These are phyloP conservation scores for Cyclina sinensis DNA, from an alignment of 1,140 invertebrate species.

Conservation along the genomic window DNA sequence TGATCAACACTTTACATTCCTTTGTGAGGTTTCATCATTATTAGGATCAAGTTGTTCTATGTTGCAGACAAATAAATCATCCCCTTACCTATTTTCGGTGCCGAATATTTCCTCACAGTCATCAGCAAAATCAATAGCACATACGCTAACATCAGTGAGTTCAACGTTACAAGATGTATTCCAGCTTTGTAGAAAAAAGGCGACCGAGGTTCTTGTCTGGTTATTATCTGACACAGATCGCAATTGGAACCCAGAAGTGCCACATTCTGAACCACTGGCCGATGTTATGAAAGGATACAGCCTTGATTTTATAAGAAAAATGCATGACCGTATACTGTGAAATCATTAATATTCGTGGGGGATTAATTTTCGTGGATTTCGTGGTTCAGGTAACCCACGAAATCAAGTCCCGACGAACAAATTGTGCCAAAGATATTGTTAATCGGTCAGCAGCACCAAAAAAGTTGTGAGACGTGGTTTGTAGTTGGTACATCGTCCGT, in stretches of 20 bases:
- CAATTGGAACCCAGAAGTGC: slow-evolving; percentile 14
- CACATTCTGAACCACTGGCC: not conserved
- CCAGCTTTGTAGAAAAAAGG: not conserved
- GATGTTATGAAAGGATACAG: no score
- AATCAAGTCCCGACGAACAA: no score
- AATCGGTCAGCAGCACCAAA: no score
- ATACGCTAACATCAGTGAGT: not conserved
- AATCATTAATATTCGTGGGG: no score
- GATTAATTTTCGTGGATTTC: no score
- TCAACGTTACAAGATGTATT: not conserved
- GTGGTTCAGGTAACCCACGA: no score
- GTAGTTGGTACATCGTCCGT: no score
- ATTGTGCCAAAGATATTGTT: no score
- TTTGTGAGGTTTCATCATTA: not conserved
- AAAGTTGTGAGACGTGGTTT: no score
- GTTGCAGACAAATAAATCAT: not conserved
- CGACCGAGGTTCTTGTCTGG: not conserved
- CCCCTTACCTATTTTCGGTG: not conserved
- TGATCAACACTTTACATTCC: not conserved
- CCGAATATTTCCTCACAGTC: not conserved
- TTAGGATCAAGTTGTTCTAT: not conserved
- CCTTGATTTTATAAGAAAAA: no score
- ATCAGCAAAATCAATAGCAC: no score
- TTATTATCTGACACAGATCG: not conserved
- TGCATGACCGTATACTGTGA: no score